Evolutionary conservation across 2,888 invertebrate genomes (phyloP), one percentile per base, ranked within the genome.

Genomic region (Sycophila texana): DNA sequence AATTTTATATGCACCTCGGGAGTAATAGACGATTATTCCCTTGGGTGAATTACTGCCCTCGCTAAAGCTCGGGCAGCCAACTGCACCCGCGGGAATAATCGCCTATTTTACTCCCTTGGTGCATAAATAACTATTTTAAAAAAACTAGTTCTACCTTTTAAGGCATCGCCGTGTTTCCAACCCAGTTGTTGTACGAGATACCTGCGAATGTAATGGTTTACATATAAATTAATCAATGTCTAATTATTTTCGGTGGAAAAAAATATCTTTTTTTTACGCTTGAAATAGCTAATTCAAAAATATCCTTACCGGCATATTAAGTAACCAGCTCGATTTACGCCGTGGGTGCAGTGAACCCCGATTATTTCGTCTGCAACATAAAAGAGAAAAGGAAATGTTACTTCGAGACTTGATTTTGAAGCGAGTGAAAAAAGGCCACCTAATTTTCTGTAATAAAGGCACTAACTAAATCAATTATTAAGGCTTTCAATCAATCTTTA

Each of bases 271-370:
- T 5, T 39, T 39, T 7, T 16, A 0, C 7, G 39, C 4, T 39
- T 7, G 7, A 39, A 39, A 2, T 39, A 39, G 7, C 39, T 39
- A 39, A 39, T 39, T 4, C 39, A 39, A 39, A 39, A 39, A 39
- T 61, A 26, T 80, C 79, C 86, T 85, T 93, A 95, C 86, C 94
- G 92, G 88, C 96, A 95, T 83, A 96, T 94, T 88, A 96, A 92
- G 88, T 94, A 96, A 4, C 96, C 96, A 12, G 96, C 95, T 82
- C 96, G 93, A 89, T 96, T 96, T 81, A 96, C 91, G 4, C 96
- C 96, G 86, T 96, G 96, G 0, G 96, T 96, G 88, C 96, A 96
- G 89, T 96, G 96, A 77, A 96, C 94, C 70, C 96, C 96, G 83
- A 96, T 92, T 81, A 96, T 87, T 83, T 92, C 92, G 87, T 93